Conservation (phyloP, 2,113 vertebrate species). For the Pluvianellus socialis region DNA sequence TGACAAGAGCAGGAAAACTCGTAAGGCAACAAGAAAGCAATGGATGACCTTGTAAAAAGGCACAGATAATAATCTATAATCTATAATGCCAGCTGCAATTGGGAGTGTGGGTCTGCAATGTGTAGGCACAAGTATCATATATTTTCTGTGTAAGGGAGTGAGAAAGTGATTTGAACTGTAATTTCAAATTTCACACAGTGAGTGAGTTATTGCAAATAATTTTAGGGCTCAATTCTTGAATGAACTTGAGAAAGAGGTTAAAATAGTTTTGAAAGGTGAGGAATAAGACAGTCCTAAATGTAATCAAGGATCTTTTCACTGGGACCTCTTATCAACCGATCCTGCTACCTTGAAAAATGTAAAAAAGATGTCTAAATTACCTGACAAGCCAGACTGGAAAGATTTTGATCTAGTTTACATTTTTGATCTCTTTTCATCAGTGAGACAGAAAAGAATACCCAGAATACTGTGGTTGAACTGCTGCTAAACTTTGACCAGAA, state of each 20-base stretch:
- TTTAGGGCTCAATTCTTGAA: not conserved
- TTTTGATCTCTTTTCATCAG: not conserved
- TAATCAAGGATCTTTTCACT: not conserved
- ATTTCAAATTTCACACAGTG: constrained; percentile 35
- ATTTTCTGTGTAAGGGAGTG: constrained; percentile 3
- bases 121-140: not conserved
- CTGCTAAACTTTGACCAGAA: not conserved
- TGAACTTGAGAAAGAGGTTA: not conserved
- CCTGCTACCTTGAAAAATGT: not conserved
- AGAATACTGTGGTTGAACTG: not conserved
- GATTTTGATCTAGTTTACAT: not conserved
- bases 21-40: constrained; percentile 24
- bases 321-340: not conserved
- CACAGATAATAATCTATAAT: constrained; percentile 49
- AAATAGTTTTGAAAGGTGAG: not conserved
- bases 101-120: not conserved
- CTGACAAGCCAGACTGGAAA: not conserved
- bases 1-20: constrained; percentile 36
- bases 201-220: constrained; percentile 7
- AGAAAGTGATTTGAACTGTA: constrained; percentile 8
- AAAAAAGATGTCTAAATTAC: not conserved
- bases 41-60: constrained; percentile 52
- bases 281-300: not conserved
- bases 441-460: not conserved
- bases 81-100: constrained; percentile 13